A percentile compares a stretch with the other conserved stretches of the same genome.
Conservation (phyloP, 1,140 invertebrate genomes). For the Drosophila setifemur region DNA sequence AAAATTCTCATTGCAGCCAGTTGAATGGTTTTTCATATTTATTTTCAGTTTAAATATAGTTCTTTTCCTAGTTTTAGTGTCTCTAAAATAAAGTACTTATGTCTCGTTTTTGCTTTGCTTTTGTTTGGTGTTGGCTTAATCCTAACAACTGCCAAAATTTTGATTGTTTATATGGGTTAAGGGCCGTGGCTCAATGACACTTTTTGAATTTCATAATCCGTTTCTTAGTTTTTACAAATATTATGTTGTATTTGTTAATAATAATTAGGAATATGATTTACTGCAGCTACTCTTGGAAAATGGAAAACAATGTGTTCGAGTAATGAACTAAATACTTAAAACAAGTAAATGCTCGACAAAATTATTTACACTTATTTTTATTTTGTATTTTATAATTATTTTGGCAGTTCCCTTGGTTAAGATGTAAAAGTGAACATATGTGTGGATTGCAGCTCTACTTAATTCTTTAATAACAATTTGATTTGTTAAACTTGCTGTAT, state of each 20-base stretch:
- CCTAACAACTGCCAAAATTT: slow-evolving; percentile 60
- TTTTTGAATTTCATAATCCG: slow-evolving; percentile 32
- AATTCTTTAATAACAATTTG: slow-evolving; percentile 65
- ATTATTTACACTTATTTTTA: slow-evolving; percentile 33
- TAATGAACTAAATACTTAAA: slow-evolving; percentile 10
- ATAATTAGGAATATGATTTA: slow-evolving; percentile 55
- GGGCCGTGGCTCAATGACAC: slow-evolving; percentile 46
- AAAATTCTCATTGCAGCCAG: slow-evolving; percentile 40
- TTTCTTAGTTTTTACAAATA: slow-evolving; percentile 52
- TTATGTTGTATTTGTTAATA: slow-evolving; percentile 43
- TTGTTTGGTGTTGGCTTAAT: slow-evolving; percentile 34
- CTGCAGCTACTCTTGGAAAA: slow-evolving; percentile 38
- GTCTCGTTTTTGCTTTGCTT: slow-evolving; percentile 43
- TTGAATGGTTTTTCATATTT: slow-evolving; percentile 9
- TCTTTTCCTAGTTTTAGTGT: slow-evolving; percentile 30
- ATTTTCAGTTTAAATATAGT: slow-evolving; percentile 13
- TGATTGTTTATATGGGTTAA: slow-evolving; percentile 64
- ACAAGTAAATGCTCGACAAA: slow-evolving; percentile 16
- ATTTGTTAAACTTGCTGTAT: slow-evolving; percentile 7
- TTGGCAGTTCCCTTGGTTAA: slow-evolving; percentile 60
- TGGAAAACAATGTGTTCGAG: slow-evolving; percentile 21
- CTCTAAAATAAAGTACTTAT: slow-evolving; percentile 69
- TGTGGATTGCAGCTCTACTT: slow-evolving; percentile 43
- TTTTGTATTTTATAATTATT: slow-evolving; percentile 43
- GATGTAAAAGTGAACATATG: slow-evolving; percentile 50